Percentiles rank a stretch among this genome's conserved stretches.
Conservation (phyloP, 1,140 invertebrate genomes). For the Lethrus apterus region DNA sequence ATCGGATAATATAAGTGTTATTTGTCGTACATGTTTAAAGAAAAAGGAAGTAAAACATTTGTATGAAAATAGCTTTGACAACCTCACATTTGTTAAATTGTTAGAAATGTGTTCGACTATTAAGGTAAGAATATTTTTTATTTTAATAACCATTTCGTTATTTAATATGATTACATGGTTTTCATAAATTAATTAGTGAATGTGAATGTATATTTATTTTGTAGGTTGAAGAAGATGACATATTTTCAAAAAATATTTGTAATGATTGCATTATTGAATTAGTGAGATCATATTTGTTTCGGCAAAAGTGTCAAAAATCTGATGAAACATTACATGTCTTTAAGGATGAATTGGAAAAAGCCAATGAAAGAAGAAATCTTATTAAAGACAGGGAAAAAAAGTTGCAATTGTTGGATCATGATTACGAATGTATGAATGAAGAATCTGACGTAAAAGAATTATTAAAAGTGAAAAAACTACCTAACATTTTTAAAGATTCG, state of each 20-base stretch:
- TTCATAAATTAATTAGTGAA: background rate
- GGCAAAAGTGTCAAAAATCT: background rate
- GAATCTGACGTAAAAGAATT: background rate
- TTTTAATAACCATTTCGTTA: too few relatives aligned
- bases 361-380: background rate
- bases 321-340: background rate
- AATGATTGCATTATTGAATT: background rate
- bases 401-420: background rate
- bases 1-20: too few relatives aligned
- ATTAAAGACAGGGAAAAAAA: background rate
- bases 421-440: slow-evolving; percentile 1
- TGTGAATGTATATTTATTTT: background rate
- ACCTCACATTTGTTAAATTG: too few relatives aligned
- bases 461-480: background rate
- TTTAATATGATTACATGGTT: too few relatives aligned
- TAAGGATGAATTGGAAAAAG: background rate
- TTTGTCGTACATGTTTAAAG: too few relatives aligned
- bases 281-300: background rate
- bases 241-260: slow-evolving; percentile 1
- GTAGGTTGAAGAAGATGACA: slow-evolving; percentile 2
- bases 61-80: too few relatives aligned
- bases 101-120: slow-evolving; percentile 4
- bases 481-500: too few relatives aligned
- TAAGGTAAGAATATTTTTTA: slow-evolving; percentile 10
- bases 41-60: too few relatives aligned